Evolutionary conservation across 2,797 vertebrate species (phyloP), one percentile per base, ranked within the genome.

Genomic region (Sebastes wilsoni): DNA sequence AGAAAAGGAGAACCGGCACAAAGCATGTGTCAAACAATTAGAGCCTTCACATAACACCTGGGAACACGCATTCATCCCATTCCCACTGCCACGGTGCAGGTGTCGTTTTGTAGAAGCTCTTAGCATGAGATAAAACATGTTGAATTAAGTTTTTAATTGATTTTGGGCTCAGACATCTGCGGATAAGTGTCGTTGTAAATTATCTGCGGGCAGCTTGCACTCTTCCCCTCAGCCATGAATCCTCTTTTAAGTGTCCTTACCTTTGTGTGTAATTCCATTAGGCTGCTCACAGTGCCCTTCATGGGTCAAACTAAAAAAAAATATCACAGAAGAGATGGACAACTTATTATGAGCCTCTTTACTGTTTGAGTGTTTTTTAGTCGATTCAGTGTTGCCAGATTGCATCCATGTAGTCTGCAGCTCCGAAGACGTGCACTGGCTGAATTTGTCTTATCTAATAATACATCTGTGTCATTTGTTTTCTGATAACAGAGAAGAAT

Each of bases 91-190:
- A 66, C 66, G 1, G 52, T 13, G 27, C 68, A 56, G 66, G 10
- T 59, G 54, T 77, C 38, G 20, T 83, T 71, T 79, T 62, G 42
- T 65, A 36, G 65, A 83, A 81, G 71, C 79, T 61, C 54, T 68
- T 65, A 4, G 61, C 42, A 46, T 46, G 75, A 78, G 79, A 83
- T 83, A 78, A 81, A 86, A 77, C 54, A 66, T 36, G 42, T 68
- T 81, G 69, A 88, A 91, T 90, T 86, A 79, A 66, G 59, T 82
- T 87, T 87, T 85, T 84, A 85, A 89, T 88, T 84, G 85, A 88
- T 91, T 88, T 80, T 70, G 70, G 65, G 65, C 81, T 83, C 42
- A 81, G 81, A 83, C 86, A 85, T 85, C 70, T 85, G 68, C 14
- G 8, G 82, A 88, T 88, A 81, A 89, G 65, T 84, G 81, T 16